Evolutionary conservation across 2,888 invertebrate genomes (phyloP), one percentile per base, ranked within the genome.

Genomic region (Parnassius glacialis): DNA sequence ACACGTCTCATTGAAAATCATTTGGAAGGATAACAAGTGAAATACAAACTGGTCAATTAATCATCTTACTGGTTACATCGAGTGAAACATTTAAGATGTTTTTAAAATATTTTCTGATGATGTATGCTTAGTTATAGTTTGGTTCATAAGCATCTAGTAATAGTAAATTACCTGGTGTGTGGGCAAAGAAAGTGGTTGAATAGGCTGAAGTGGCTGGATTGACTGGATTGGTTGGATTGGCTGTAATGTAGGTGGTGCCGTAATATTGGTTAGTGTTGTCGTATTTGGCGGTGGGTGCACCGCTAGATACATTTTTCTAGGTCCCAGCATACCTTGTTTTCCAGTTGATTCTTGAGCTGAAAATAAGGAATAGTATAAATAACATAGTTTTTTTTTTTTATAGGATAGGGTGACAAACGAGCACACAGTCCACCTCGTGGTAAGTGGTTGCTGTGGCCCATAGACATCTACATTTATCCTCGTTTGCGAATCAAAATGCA

Each of bases 271-370:
- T 61, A 84, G 78, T 61, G 85, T 82, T 62, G 85, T 83, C 51
- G 84, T 80, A 57, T 78, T 72, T 64, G 85, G 82, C 57, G 94
- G 88, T n/a, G 97, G 96, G 78, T 96, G 96, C 59, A 97, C 96
- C 0, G 96, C 96, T 64, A 97, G 85, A 79, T 96, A 97, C 78
- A 97, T 96, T 87, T 96, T 97, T 10, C 96, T 95, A 10, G 97
- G 97, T 3, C 96, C 97, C 66, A 97, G 83, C 72, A 96, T 96
- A 51, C 96, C 96, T 81, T 96, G 95, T 80, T 96, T 96, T 50
- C 96, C 97, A 16, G 95, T 96, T 5, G 95, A 94, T 71, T 96
- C 96, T 95, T 97, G 97, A 41, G 96, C 96, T 95, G 85, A 61
- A 56, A 47, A 51, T 50, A 20, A 61, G 7, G 42, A 42, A 60